These are phyloP conservation scores for Bos indicus DNA, from an alignment of 2,113 vertebrate genomes.

Conservation along the genomic window DNA sequence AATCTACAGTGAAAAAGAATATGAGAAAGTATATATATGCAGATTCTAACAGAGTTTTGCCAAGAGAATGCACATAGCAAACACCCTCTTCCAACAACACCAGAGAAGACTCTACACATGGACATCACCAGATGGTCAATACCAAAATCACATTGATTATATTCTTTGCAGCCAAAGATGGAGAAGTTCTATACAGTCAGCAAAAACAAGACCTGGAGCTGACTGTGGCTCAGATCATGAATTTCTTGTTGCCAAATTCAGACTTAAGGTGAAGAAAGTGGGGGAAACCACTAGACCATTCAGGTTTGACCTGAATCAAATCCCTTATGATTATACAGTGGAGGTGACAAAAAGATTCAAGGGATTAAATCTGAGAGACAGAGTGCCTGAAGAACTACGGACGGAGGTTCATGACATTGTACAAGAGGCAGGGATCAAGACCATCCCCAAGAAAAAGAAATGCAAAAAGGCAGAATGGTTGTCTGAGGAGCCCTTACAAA, in stretches of 20 bases:
- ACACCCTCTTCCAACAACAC: not conserved
- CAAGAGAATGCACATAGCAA: not conserved
- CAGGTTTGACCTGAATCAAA: not conserved
- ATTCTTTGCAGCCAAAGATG: not conserved
- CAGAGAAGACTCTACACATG: not conserved
- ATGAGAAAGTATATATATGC: not conserved
- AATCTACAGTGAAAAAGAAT: not conserved
- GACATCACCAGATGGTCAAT: not conserved
- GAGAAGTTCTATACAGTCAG: not conserved
- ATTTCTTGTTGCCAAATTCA: not conserved
- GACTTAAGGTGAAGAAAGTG: not conserved
- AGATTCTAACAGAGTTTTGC: not conserved
- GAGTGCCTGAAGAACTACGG: not conserved
- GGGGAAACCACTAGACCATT: not conserved
- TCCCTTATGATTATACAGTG: not conserved
- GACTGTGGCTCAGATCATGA: not conserved
- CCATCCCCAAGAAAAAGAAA: not conserved
- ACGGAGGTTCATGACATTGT: not conserved
- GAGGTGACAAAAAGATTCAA: not conserved
- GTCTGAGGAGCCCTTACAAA: not conserved
- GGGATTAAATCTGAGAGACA: not conserved
- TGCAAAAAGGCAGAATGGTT: not conserved
- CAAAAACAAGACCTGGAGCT: not conserved
- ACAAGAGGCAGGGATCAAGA: not conserved
- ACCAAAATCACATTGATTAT: not conserved